Base-by-base conservation (phyloP, 2,888 invertebrate genomes). In the Drosophila austrosaltans region DNA sequence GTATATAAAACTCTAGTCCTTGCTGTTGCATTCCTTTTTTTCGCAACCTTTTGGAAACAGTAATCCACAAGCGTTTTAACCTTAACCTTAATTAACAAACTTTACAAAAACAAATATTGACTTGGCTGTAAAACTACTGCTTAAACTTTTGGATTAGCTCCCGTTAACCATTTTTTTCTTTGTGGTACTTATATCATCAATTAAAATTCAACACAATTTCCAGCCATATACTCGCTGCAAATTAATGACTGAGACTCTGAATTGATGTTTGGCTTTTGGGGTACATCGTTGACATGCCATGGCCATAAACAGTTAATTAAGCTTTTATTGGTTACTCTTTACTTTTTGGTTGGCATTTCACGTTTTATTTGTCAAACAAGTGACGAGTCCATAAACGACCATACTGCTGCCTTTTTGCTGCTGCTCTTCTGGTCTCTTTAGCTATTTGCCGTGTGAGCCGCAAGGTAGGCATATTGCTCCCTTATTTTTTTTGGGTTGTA, bases 231-330 rank as follows among this genome's bases (percentile, higher is more conserved):
- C 48, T 25, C 10, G 4, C 42, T 40, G 48, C 42, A 78, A 71
- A 84, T 87, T 87, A 84, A 84, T 84, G 77, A 60, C 74, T 68
- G 62, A 59, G 76, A 72, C 76, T 72, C 42, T 61, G 66, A 71
- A 48, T 65, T 64, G 56, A 60, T 53, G 56, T 39, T 54, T 62
- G 60, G 65, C 44, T 65, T 64, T 64, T 22, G 2, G 22, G 58
- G 57, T 16, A 16, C 16, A 54, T 53, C 56, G 66, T 75, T 79
- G 87, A 81, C 85, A 84, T 84, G 87, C 80, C 76, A 84, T 87
- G 81, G 83, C 80, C 77, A 83, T 85, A 85, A 85, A 85, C 85
- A 88, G 85, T 88, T 85, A 88, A 85, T 85, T 85, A 88, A 86
- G 83, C 83, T 88, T 83, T 85, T 85, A 85, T 85, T 85, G 85